phyloP scores from a whole-genome alignment of 2,113 vertebrate species.

The Dasyprocta punctata region DNA sequence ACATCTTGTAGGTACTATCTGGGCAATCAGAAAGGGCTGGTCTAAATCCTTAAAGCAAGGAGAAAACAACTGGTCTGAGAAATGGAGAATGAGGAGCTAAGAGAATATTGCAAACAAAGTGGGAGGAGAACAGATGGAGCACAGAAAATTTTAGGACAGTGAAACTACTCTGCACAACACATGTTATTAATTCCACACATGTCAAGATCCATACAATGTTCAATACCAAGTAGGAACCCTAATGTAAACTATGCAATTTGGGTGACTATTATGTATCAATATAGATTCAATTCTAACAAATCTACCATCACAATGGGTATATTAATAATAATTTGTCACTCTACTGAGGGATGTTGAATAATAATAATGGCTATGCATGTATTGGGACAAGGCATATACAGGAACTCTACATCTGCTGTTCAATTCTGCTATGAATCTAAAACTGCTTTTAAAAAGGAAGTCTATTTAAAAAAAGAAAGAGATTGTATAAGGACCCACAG shows the following conservation, averaged over 20 bases:
- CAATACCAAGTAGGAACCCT: background rate
- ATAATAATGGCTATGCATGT: background rate
- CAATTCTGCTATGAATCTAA: background rate
- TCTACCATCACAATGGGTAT: background rate
- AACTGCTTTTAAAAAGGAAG: background rate
- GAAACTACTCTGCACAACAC: background rate
- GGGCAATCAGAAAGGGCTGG: background rate
- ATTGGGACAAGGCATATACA: background rate
- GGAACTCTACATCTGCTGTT: background rate
- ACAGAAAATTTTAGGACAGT: background rate
- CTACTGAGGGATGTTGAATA: background rate
- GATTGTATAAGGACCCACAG: background rate
- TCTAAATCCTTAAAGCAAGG: background rate
- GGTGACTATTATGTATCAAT: background rate
- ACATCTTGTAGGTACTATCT: background rate
- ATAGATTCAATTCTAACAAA: background rate
- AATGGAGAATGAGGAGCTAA: background rate
- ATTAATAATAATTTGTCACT: background rate
- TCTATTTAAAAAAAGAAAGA: background rate
- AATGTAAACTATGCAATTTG: background rate
- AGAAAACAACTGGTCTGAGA: background rate
- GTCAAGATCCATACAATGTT: background rate
- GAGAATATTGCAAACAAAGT: background rate
- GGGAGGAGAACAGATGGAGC: background rate
- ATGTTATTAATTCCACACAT: background rate